Conservation (phyloP, 2,888 invertebrate species). For the Eretmocerus hayati region DNA sequence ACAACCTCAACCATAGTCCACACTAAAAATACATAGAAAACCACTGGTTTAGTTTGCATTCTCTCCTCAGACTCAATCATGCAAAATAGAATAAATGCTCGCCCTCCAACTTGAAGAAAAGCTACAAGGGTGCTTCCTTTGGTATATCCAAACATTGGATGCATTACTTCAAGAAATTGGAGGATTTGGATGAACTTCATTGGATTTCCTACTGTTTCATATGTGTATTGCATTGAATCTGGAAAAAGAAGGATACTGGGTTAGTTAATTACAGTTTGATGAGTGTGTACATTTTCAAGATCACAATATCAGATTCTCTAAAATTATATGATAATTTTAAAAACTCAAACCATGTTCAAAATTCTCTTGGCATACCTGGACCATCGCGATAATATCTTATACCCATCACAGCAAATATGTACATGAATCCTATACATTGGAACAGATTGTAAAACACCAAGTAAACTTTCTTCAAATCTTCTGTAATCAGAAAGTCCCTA, state of each 20-base stretch:
- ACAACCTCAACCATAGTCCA: conserved; percentile 81
- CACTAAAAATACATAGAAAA: conserved; percentile 79
- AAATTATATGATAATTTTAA: not conserved
- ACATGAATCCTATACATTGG: conserved; percentile 80
- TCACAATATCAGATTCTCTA: too few relatives aligned
- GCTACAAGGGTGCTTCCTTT: conserved; percentile 68
- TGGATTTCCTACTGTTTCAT: conserved; percentile 66
- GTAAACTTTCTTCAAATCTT: conserved; percentile 75
- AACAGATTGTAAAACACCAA: conserved; percentile 81
- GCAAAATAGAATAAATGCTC: conserved; percentile 70
- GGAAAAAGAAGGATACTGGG: conserved; percentile 19
- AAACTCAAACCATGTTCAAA: not conserved
- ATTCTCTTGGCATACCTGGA: conserved; percentile 47
- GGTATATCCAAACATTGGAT: conserved; percentile 83
- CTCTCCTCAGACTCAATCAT: conserved; percentile 79
- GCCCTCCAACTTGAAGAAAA: conserved; percentile 71
- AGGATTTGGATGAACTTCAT: conserved; percentile 76
- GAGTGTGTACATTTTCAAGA: not conserved
- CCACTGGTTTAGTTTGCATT: conserved; percentile 79
- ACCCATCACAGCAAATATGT: conserved; percentile 65
- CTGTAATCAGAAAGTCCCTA: too few relatives aligned
- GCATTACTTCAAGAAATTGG: conserved; percentile 81
- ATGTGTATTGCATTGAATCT: conserved; percentile 63
- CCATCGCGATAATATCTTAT: conserved; percentile 73
- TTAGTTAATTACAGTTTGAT: not conserved